A percentile compares a stretch with the other conserved stretches of the same genome.
phyloP scores from a whole-genome alignment of 64 coral and sea anemone genomes.

The Actinia equina region DNA sequence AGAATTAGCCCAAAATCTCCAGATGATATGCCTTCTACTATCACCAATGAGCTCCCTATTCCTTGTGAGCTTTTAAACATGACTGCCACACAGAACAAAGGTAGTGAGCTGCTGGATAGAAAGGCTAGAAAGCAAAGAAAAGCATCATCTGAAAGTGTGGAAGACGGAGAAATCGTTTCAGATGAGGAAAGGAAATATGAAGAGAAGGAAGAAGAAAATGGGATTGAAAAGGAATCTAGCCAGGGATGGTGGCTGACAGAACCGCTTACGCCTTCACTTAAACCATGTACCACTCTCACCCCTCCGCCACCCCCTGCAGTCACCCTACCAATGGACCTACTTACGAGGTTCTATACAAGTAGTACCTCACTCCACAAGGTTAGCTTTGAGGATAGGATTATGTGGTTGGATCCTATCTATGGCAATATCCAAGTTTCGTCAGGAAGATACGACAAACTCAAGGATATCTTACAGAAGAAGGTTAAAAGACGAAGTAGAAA shows the following conservation, averaged over 20 bases:
- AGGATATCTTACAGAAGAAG: conserved; percentile 51
- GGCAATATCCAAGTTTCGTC: conserved; percentile 79
- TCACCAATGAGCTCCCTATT: neutral
- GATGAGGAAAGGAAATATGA: conserved; percentile 54
- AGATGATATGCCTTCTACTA: neutral
- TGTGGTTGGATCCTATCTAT: conserved; percentile 92
- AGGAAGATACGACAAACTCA: conserved; percentile 80
- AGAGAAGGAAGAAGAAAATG: conserved; percentile 21
- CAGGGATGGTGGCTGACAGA: conserved; percentile 76
- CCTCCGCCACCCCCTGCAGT: conserved; percentile 71
- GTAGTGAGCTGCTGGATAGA: neutral
- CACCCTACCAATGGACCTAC: conserved; percentile 72
- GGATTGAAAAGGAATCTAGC: conserved; percentile 24
- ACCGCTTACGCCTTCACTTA: conserved; percentile 38
- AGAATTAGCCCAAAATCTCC: neutral
- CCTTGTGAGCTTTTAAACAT: neutral
- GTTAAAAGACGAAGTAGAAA: neutral
- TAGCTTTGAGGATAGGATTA: conserved; percentile 87
- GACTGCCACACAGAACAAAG: neutral
- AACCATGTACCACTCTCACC: conserved; percentile 39
- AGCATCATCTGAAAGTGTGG: conserved; percentile 16
- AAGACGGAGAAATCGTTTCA: conserved; percentile 72
- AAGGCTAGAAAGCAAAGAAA: neutral
- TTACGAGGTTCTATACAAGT: conserved; percentile 86
- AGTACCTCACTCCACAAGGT: conserved; percentile 82